phyloP scores from a whole-genome alignment of 30 jellyfish, hydroid and myxozoan species.

The Hydractinia echinata region DNA sequence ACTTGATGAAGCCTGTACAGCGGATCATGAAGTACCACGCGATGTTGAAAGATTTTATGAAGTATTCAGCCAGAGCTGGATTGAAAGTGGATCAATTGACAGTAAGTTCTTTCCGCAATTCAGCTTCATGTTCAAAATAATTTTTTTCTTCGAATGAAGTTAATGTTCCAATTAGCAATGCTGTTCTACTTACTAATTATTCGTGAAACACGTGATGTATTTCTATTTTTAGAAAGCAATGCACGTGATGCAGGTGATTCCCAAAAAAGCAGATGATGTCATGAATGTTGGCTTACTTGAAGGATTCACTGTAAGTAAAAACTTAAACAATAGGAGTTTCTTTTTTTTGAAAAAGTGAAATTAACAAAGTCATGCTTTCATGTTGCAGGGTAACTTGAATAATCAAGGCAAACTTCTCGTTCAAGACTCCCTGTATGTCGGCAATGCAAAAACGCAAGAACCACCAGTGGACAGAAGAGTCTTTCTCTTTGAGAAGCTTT shows the following conservation, averaged over 20 bases:
- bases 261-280: slow-evolving; percentile 75
- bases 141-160: not conserved
- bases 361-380: not conserved
- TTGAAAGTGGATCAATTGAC: slow-evolving; percentile 57
- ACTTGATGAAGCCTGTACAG: slow-evolving; percentile 81
- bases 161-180: too few relatives aligned
- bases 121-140: not conserved
- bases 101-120: slow-evolving; percentile 30
- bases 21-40: slow-evolving; percentile 38
- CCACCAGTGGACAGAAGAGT: slow-evolving; percentile 76
- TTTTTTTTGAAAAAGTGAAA: not conserved
- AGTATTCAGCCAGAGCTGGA: slow-evolving; percentile 79
- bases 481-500: slow-evolving; percentile 75
- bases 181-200: not conserved
- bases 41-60: slow-evolving; percentile 61
- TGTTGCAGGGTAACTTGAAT: slow-evolving; percentile 65
- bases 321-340: not conserved
- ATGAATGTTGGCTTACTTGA: slow-evolving; percentile 89
- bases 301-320: slow-evolving; percentile 78
- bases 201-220: not conserved
- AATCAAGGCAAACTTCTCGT: slow-evolving; percentile 75
- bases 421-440: slow-evolving; percentile 74
- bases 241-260: slow-evolving; percentile 56
- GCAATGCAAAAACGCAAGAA: slow-evolving; percentile 69
- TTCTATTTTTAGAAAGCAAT: slow-evolving; percentile 52